Conservation (phyloP, 2,113 vertebrate species). For the Myxocyprinus asiaticus region DNA sequence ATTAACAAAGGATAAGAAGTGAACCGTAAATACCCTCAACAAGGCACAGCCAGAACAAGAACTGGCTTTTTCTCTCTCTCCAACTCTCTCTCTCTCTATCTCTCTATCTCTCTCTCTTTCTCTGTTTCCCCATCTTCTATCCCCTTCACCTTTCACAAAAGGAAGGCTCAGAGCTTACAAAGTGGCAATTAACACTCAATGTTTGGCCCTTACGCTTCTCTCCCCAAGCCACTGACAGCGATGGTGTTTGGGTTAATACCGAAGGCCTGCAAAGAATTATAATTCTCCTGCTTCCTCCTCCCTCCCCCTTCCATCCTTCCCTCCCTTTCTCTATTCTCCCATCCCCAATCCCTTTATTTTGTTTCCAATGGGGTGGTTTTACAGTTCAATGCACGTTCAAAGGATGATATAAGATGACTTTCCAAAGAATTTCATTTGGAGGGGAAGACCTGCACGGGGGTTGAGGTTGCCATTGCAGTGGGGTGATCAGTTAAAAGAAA, state of each 20-base stretch:
- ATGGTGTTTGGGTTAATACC: constrained; percentile 85
- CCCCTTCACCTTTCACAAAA: constrained; percentile 69
- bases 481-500: background rate
- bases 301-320: constrained; percentile 58
- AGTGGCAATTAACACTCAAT: constrained; percentile 84
- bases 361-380: constrained; percentile 81
- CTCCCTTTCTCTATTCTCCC: constrained; percentile 33
- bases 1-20: constrained; percentile 83
- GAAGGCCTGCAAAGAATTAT: constrained; percentile 83
- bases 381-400: constrained; percentile 85
- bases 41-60: constrained; percentile 78
- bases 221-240: constrained; percentile 79
- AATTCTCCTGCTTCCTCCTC: constrained; percentile 73
- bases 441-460: constrained; percentile 64
- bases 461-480: constrained; percentile 51
- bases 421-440: constrained; percentile 78
- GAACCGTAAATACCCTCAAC: constrained; percentile 82
- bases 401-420: constrained; percentile 84
- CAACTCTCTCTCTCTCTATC: constrained; percentile 53
- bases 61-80: constrained; percentile 58
- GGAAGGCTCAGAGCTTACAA: constrained; percentile 77
- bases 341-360: constrained; percentile 74
- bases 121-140: constrained; percentile 42
- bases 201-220: constrained; percentile 80
- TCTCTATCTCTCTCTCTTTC: constrained; percentile 35